Base-by-base conservation (phyloP, 2,888 invertebrate genomes). In the Tubulanus polymorphus region DNA sequence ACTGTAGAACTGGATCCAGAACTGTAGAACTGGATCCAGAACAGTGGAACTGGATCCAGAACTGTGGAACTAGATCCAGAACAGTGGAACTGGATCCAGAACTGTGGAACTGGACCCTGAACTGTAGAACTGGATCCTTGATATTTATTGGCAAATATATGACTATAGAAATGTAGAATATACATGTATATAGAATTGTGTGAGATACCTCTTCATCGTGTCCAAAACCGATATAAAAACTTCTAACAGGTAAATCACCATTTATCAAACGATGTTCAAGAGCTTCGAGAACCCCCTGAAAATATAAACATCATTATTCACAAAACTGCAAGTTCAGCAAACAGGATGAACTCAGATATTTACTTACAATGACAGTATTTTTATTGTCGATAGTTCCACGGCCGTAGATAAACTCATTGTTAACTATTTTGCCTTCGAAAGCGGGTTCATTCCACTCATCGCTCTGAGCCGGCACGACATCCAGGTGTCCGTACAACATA, bases 191-290 rank as follows among this genome's bases (percentile, higher is more conserved):
- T n/a, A n/a, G n/a, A n/a, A n/a, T n/a, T n/a, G n/a, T n/a, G n/a
- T n/a, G n/a, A n/a, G n/a, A n/a, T 56, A 81, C 82, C 73, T 83
- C 83, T 68, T 83, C 82, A 71, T 83, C 83, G 70, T 83, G 83
- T 2, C 83, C 83, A 72, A 82, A 81, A 8, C 79, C 82, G 18
- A 83, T 63, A 66, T 79, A 82, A 64, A 83, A 80, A 26, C 79
- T 71, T 58, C 82, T 67, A 48, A 69, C 64, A 2, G 82, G 81
- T 56, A 70, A 66, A 54, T 74, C 73, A 6, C 76, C 78, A 37
- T 64, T 68, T 41, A 71, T 66, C 32, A 82, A 59, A 51, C 78
- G 59, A 60, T 68, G 78, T 57, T 82, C 80, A 37, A 81, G 52
- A 3, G 82, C 80, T 67, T 81, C 81, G 51, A 82, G 64, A 56